Conservation (phyloP, 2,888 invertebrate species). For the Crepidodera aurea region DNA sequence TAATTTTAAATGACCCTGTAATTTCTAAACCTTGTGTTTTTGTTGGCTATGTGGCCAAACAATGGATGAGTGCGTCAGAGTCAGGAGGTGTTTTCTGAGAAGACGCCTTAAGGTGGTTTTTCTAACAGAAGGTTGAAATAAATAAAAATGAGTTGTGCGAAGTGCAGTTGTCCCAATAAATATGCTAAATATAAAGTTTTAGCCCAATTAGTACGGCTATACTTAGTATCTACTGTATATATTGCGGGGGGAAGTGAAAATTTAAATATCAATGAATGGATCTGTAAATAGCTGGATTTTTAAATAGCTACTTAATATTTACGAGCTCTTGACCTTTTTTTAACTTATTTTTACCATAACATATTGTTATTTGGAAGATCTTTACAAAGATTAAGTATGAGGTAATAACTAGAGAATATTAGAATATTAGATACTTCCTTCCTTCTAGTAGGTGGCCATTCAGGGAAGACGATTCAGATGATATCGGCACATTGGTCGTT, state of each 20-base stretch:
- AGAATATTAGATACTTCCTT: conserved; percentile 5
- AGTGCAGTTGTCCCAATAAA: too few relatives aligned
- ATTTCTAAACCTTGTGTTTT: too few relatives aligned
- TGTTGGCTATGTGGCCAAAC: too few relatives aligned
- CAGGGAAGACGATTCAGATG: conserved; percentile 61
- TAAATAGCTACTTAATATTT: conserved; percentile 47
- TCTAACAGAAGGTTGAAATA: too few relatives aligned
- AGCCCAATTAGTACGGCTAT: background rate
- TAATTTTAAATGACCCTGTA: too few relatives aligned
- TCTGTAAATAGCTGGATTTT: conserved; percentile 41
- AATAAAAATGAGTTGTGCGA: too few relatives aligned
- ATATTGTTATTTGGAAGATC: conserved; percentile 41
- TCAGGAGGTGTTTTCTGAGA: too few relatives aligned
- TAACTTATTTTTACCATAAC: conserved; percentile 42
- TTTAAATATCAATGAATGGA: conserved; percentile 44
- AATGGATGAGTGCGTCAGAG: too few relatives aligned
- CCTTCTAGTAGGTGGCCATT: conserved; percentile 65
- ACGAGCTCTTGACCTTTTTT: conserved; percentile 48
- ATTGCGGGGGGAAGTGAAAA: conserved; percentile 17
- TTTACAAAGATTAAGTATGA: conserved; percentile 31
- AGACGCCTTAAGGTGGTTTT: too few relatives aligned
- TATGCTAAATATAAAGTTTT: background rate
- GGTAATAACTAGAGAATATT: conserved; percentile 27
- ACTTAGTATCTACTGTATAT: too few relatives aligned
- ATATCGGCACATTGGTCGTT: conserved; percentile 62